Base-by-base conservation (phyloP, 2,797 vertebrate genomes). In the Darevskia mixta region DNA sequence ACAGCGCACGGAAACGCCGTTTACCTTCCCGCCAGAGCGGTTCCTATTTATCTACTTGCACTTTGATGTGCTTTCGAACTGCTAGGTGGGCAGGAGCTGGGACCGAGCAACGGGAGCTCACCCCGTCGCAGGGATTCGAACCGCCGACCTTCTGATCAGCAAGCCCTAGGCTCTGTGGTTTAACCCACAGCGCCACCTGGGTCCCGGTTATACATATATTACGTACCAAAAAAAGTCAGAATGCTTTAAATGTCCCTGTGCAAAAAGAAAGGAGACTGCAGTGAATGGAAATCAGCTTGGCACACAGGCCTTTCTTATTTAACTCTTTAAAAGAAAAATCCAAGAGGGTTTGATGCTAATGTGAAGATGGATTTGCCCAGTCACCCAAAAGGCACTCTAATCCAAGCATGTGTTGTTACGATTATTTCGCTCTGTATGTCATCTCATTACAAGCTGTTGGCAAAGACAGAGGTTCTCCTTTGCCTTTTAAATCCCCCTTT, bases 401-500 rank as follows among this genome's bases (percentile, higher is more conserved):
- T 96, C 92, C 91, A 0, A 75, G 95, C 7, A 1, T 64, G 82
- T 11, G 35, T 79, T 88, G 73, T 91, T 91, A 88, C 89, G 88
- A 92, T 95, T 89, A 87, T 91, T 86, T 91, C 66, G 83, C 79
- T 88, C 89, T 86, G 90, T 82, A 81, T 95, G 86, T 95, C 95
- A 94, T 92, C 91, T 92, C 90, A 71, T 89, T 94, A 92, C 79
- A 72, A 55, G 61, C 75, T 86, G 78, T 3, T 29, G 92, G 90
- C 91, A 93, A 94, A 90, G 91, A 93, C 87, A 86, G 67, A 32
- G 84, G 85, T 92, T 90, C 89, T 85, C 87, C 73, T 82, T 90
- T 93, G 94, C 89, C 87, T 94, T 94, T 93, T 93, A 92, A 92
- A 93, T 84, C 92, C 91, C 79, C 83, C 76, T 90, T 93, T 93